Conservation (phyloP, 2,797 vertebrate genomes). For the Geotria australis region DNA sequence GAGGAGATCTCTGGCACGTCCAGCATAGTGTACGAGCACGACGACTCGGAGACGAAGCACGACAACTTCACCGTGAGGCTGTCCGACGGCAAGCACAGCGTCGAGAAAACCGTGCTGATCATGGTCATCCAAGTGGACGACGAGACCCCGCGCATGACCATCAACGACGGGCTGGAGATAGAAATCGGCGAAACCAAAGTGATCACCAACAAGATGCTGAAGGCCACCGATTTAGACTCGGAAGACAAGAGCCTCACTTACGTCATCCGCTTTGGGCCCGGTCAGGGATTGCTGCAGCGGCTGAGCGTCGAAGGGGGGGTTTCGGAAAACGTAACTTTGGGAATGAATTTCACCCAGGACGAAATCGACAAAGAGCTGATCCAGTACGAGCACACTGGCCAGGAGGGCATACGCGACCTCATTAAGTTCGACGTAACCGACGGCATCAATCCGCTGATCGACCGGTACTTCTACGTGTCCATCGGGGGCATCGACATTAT, state of each 20-base stretch:
- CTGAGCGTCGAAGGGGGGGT: background rate
- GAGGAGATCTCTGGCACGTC: slow-evolving; percentile 63
- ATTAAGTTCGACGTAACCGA: slow-evolving; percentile 92
- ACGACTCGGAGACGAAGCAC: slow-evolving; percentile 57
- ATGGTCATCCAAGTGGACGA: slow-evolving; percentile 72
- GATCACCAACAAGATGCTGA: slow-evolving; percentile 35
- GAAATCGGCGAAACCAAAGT: slow-evolving; percentile 48
- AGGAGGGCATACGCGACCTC: slow-evolving; percentile 55
- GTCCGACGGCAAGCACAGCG: slow-evolving; percentile 41
- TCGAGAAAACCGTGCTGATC: slow-evolving; percentile 33
- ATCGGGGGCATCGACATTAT: slow-evolving; percentile 55
- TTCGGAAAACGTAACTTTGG: slow-evolving; percentile 41
- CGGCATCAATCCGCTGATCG: slow-evolving; percentile 61
- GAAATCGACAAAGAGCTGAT: slow-evolving; percentile 57
- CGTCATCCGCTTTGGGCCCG: slow-evolving; percentile 40
- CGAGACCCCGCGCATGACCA: slow-evolving; percentile 68
- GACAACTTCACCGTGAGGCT: slow-evolving; percentile 53
- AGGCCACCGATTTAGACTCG: slow-evolving; percentile 74
- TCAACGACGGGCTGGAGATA: slow-evolving; percentile 71
- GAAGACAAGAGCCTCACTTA: slow-evolving; percentile 47
- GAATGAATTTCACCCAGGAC: slow-evolving; percentile 75
- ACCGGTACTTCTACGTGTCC: slow-evolving; percentile 84
- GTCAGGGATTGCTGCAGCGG: slow-evolving; percentile 39
- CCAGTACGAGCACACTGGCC: slow-evolving; percentile 41
- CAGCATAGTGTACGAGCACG: slow-evolving; percentile 69